These are phyloP conservation scores for Emydocephalus ijimae DNA, from an alignment of 2,113 vertebrate species.

Conservation along the genomic window DNA sequence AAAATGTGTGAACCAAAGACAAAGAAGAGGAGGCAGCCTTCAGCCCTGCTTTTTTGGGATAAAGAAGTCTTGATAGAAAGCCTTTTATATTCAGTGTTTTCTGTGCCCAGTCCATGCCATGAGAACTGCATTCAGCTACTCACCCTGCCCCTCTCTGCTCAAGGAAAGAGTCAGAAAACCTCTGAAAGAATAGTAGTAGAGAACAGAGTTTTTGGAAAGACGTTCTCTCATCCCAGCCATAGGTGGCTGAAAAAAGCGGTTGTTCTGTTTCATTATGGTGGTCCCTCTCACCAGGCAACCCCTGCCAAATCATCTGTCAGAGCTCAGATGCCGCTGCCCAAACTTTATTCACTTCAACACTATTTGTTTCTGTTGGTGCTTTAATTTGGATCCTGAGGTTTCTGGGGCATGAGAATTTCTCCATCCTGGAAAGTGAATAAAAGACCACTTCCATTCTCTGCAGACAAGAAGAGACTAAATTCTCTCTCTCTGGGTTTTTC, in stretches of 20 bases:
- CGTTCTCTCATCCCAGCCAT: conserved; percentile 18
- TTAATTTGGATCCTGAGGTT: conserved; percentile 45
- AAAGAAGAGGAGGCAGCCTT: background rate
- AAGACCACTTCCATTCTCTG: conserved; percentile 51
- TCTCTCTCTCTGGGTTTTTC: conserved; percentile 43
- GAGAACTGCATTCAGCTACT: background rate
- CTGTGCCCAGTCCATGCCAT: conserved; percentile 1
- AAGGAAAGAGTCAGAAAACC: background rate
- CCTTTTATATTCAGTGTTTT: conserved; percentile 14
- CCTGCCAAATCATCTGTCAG: conserved; percentile 29
- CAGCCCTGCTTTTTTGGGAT: background rate
- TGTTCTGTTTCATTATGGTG: conserved; percentile 42
- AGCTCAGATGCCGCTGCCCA: conserved; percentile 44
- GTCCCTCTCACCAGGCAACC: conserved; percentile 44
- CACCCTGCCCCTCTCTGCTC: background rate
- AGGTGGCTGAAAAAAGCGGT: conserved; percentile 44
- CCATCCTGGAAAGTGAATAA: conserved; percentile 54
- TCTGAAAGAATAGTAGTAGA: conserved; percentile 24
- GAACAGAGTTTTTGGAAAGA: conserved; percentile 20
- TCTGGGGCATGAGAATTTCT: conserved; percentile 71
- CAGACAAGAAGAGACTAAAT: conserved; percentile 34
- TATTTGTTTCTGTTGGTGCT: conserved; percentile 60
- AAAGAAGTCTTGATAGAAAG: background rate
- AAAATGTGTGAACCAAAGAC: background rate
- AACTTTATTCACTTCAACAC: conserved; percentile 42